Conservation (phyloP, 2,797 vertebrate genomes). For the Poliocrania exsul region DNA sequence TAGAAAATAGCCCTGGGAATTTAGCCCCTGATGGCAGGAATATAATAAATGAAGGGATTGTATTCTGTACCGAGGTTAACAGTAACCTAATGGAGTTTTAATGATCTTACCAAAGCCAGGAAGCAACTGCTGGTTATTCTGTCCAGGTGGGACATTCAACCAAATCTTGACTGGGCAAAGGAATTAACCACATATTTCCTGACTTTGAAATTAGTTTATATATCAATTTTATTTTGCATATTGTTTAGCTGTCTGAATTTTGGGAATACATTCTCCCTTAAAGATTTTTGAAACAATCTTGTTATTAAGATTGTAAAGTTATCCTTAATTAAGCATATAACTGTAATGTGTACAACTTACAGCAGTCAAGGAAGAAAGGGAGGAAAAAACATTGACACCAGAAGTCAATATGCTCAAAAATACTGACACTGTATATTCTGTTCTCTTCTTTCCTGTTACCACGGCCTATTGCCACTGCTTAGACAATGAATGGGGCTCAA, state of each 20-base stretch:
- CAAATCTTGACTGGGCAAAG: background rate
- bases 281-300: background rate
- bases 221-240: background rate
- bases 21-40: background rate
- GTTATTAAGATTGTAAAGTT: no score
- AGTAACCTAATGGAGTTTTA: conserved; percentile 15
- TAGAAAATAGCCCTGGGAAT: background rate
- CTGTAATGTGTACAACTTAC: background rate
- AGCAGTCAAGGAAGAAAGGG: background rate
- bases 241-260: background rate
- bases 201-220: background rate
- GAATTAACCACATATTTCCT: background rate
- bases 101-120: background rate
- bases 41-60: background rate
- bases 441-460: background rate
- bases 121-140: background rate
- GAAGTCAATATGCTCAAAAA: background rate
- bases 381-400: background rate
- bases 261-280: background rate
- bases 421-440: background rate
- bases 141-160: background rate
- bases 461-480: background rate
- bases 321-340: background rate
- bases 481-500: background rate
- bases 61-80: background rate